phyloP scores from a whole-genome alignment of 64 coral and sea anemone species.

The Pocillopora damicornis region DNA sequence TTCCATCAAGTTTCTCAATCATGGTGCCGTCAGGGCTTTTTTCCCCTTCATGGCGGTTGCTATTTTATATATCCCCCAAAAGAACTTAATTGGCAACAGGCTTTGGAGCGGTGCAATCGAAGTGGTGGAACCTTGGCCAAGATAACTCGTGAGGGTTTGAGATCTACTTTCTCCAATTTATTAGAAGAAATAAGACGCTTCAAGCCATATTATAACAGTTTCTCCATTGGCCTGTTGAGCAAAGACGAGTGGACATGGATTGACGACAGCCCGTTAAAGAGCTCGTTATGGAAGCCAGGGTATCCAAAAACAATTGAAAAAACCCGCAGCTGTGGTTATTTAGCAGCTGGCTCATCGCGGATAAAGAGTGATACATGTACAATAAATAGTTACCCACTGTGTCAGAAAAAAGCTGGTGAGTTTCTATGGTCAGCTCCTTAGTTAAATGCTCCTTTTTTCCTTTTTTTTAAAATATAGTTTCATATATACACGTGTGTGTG shows the following conservation, averaged over 20 bases:
- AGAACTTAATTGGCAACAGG: background rate
- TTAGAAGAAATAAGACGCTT: no score
- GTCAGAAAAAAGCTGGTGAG: background rate
- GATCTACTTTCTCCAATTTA: no score
- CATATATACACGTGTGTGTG: background rate
- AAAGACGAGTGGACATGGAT: background rate
- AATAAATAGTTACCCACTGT: no score
- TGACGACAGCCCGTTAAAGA: background rate
- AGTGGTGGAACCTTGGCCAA: conserved; percentile 3
- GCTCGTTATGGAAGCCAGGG: background rate
- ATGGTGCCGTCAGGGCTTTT: background rate
- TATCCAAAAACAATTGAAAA: background rate
- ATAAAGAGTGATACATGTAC: background rate
- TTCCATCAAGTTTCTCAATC: no score
- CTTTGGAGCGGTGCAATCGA: background rate
- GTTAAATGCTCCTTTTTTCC: background rate
- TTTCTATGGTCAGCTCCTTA: background rate
- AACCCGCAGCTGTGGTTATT: background rate
- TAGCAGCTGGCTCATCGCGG: background rate
- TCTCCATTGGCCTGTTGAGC: background rate
- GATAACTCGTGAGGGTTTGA: no score
- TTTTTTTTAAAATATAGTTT: background rate
- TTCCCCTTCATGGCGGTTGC: background rate
- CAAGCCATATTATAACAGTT: no score
- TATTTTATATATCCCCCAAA: background rate